Conservation (phyloP, 1,140 invertebrate species). For the Chelonus insularis region DNA sequence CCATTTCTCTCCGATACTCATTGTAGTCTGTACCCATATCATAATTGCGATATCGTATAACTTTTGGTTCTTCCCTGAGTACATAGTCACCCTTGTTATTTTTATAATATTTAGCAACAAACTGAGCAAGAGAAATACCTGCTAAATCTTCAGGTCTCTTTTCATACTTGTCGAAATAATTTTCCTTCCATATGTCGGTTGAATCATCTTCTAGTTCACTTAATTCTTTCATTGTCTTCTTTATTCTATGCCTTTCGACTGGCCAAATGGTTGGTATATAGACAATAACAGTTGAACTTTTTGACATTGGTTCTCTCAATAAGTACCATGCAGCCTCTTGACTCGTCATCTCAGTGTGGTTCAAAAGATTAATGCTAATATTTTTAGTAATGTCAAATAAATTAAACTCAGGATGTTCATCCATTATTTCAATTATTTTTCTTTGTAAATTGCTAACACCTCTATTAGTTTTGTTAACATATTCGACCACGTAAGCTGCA, state of each 20-base stretch:
- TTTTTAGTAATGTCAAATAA: conserved; percentile 30
- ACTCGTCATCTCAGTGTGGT: conserved; percentile 1
- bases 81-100: conserved; percentile 35
- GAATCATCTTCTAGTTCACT: conserved; percentile 23
- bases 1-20: conserved; percentile 42
- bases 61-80: conserved; percentile 29
- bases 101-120: conserved; percentile 36
- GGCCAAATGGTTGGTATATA: conserved; percentile 25
- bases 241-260: conserved; percentile 17
- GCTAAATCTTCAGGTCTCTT: conserved; percentile 35
- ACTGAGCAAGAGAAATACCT: conserved; percentile 35
- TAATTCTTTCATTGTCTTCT: conserved; percentile 19
- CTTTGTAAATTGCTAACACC: conserved; percentile 46
- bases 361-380: conserved; percentile 23
- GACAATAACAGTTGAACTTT: conserved; percentile 1
- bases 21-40: conserved; percentile 37
- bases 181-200: conserved; percentile 41
- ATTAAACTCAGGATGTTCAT: conserved; percentile 46
- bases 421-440: conserved; percentile 42
- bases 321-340: conserved; percentile 47
- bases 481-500: conserved; percentile 45
- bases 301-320: conserved; percentile 19
- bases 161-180: conserved; percentile 42
- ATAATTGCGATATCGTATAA: conserved; percentile 48
- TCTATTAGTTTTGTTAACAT: conserved; percentile 50